Conservation (phyloP, 1,140 invertebrate species). For the Amyelois transitella region DNA sequence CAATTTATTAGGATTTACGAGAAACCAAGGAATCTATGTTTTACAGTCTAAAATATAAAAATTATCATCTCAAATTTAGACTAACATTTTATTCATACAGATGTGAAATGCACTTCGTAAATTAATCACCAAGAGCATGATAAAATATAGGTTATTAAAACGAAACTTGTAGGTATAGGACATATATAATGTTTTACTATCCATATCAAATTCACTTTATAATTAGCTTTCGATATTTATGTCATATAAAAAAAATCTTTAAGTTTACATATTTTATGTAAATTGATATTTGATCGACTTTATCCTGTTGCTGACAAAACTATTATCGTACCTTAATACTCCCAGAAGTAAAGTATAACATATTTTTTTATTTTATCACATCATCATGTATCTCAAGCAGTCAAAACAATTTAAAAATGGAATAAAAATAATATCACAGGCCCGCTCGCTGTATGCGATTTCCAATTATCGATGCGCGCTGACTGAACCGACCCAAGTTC, state of each 20-base stretch:
- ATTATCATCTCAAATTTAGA: background rate
- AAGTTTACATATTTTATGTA: too few relatives aligned
- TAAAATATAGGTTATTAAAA: background rate
- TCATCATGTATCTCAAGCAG: background rate
- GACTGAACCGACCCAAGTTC: conserved; percentile 7
- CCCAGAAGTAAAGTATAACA: too few relatives aligned
- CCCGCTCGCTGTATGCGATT: conserved; percentile 20
- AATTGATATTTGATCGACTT: too few relatives aligned
- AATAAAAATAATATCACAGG: conserved; percentile 24
- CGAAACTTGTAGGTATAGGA: background rate
- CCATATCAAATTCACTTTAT: too few relatives aligned
- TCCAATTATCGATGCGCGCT: conserved; percentile 30
- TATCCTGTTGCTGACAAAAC: too few relatives aligned
- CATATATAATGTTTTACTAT: too few relatives aligned
- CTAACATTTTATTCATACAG: background rate
- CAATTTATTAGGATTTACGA: conserved; percentile 26
- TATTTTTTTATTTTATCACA: background rate
- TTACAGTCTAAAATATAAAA: background rate
- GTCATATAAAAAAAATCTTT: too few relatives aligned
- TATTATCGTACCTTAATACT: too few relatives aligned
- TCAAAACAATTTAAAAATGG: conserved; percentile 14
- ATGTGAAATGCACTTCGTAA: background rate
- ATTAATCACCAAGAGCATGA: background rate
- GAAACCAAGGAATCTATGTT: conserved; percentile 4
- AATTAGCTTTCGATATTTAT: too few relatives aligned